Conservation (phyloP, 2,113 vertebrate species). For the Gallinago undulata region DNA sequence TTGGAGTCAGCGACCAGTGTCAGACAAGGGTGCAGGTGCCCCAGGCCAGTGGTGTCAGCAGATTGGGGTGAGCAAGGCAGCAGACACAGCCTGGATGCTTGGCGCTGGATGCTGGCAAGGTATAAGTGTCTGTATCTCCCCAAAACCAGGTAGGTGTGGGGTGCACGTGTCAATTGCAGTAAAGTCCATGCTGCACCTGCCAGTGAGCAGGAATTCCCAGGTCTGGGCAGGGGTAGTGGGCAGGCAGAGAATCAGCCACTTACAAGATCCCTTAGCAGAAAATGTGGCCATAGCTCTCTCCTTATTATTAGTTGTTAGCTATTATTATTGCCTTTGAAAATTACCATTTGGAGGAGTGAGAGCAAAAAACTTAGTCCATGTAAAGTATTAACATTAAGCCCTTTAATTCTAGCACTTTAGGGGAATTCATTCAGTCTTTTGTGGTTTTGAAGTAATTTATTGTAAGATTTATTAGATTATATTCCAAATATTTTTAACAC, state of each 20-base stretch:
- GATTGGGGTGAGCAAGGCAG: fast-evolving
- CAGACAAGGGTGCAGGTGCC: background rate
- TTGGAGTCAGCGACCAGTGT: background rate
- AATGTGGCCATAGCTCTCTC: background rate
- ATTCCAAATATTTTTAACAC: background rate
- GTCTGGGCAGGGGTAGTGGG: background rate
- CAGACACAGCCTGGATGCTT: background rate
- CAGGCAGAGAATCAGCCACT: background rate
- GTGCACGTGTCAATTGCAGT: background rate
- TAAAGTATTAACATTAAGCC: background rate
- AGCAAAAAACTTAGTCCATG: background rate
- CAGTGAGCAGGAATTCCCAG: no score
- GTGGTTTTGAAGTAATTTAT: background rate
- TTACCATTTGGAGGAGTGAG: background rate
- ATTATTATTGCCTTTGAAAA: background rate
- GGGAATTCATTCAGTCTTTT: background rate
- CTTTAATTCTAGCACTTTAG: background rate
- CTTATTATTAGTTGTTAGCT: background rate
- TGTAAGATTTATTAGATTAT: background rate
- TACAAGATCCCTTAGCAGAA: background rate
- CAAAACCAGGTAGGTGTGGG: fast-evolving
- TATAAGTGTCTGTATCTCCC: background rate
- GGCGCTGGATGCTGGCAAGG: background rate
- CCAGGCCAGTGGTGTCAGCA: fast-evolving
- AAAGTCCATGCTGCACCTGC: background rate